These are phyloP conservation scores for Adelphocoris suturalis DNA, from an alignment of 2,888 invertebrate species.

Conservation along the genomic window DNA sequence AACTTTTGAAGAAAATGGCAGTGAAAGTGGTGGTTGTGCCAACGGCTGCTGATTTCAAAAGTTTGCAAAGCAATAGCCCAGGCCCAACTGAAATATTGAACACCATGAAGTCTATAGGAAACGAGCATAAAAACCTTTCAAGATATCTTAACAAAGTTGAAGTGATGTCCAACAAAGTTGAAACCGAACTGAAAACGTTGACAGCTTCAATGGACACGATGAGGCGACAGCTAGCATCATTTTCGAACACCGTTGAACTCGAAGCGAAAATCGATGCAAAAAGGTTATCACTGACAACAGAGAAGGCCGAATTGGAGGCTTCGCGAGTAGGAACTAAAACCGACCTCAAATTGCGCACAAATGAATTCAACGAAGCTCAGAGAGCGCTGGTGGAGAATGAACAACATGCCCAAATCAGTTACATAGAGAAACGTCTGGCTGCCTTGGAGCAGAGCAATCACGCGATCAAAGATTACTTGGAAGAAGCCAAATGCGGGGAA, in stretches of 20 bases:
- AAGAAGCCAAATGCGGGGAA: slow-evolving; percentile 67
- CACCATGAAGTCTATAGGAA: slow-evolving; percentile 83
- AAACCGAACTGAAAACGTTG: slow-evolving; percentile 80
- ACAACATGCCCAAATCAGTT: slow-evolving; percentile 85
- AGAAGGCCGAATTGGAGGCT: slow-evolving; percentile 80
- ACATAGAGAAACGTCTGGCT: slow-evolving; percentile 85
- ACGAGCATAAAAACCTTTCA: slow-evolving; percentile 81
- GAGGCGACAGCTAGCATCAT: slow-evolving; percentile 83
- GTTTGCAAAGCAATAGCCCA: slow-evolving; percentile 78
- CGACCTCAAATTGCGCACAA: slow-evolving; percentile 75
- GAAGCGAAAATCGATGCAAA: slow-evolving; percentile 82
- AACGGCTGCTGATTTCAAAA: slow-evolving; percentile 81
- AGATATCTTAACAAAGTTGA: slow-evolving; percentile 80
- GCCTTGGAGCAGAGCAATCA: slow-evolving; percentile 85
- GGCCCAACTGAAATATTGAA: slow-evolving; percentile 78
- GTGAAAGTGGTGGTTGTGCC: slow-evolving; percentile 80
- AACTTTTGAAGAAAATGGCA: slow-evolving; percentile 84
- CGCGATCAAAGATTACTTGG: slow-evolving; percentile 84
- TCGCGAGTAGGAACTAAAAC: slow-evolving; percentile 62
- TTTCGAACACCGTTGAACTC: slow-evolving; percentile 83
- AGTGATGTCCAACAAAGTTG: slow-evolving; percentile 85
- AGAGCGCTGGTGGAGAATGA: slow-evolving; percentile 85
- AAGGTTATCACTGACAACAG: slow-evolving; percentile 80
- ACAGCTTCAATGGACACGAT: slow-evolving; percentile 80
- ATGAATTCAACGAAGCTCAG: slow-evolving; percentile 81